phyloP scores from a whole-genome alignment of 2,797 vertebrate genomes.

The Tapirus indicus region DNA sequence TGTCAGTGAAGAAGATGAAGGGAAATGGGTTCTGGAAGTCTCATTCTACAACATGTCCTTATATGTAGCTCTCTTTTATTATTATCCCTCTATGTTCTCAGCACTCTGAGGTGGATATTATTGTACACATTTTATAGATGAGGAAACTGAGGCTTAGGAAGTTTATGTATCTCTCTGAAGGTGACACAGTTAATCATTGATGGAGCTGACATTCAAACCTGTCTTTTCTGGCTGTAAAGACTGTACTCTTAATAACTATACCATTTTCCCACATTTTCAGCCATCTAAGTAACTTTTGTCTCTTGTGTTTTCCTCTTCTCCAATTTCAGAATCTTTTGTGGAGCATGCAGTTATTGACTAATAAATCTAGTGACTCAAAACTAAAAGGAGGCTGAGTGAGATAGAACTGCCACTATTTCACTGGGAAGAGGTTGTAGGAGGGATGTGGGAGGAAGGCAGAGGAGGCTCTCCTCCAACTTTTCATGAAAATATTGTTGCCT shows the following conservation, averaged over 20 bases:
- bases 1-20: not conserved
- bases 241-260: not conserved
- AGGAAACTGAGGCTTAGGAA: slow-evolving; percentile 23
- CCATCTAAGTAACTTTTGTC: not conserved
- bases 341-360: not conserved
- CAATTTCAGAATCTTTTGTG: slow-evolving; percentile 6
- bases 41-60: not conserved
- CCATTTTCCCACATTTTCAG: not conserved
- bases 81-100: not conserved
- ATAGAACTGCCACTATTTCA: not conserved
- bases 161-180: slow-evolving; percentile 17
- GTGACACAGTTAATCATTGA: not conserved
- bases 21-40: slow-evolving; percentile 6
- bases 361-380: slow-evolving; percentile 15
- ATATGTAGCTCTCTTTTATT: not conserved
- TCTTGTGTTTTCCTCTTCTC: slow-evolving; percentile 34
- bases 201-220: not conserved
- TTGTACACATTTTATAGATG: not conserved
- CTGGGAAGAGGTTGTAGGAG: not conserved
- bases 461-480: not conserved
- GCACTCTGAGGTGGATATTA: not conserved
- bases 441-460: not conserved
- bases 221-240: slow-evolving; percentile 33
- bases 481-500: not conserved
- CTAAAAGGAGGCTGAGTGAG: not conserved